A percentile compares a stretch with the other conserved stretches of the same genome.
phyloP scores from a whole-genome alignment of 2,113 vertebrate species.

The Hippopotamus amphibius region DNA sequence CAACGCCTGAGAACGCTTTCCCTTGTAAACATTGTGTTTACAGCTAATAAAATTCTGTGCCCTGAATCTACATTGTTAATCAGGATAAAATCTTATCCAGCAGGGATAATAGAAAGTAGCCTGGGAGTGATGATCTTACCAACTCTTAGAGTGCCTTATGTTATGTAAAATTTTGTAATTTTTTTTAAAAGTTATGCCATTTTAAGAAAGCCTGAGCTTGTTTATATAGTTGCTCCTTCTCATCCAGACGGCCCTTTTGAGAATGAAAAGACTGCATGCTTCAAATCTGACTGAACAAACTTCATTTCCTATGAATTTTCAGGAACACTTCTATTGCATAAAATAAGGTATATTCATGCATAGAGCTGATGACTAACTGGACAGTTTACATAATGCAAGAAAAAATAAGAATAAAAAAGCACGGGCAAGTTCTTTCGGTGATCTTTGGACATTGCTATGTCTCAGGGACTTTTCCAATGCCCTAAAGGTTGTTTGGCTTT shows the following conservation, averaged over 20 bases:
- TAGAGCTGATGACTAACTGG: not conserved
- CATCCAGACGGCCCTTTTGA: not conserved
- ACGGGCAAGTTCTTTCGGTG: not conserved
- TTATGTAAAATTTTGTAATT: too few species aligned
- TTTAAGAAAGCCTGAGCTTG: not conserved
- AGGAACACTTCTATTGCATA: not conserved
- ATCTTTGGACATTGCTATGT: not conserved
- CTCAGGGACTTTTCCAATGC: not conserved
- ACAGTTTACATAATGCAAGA: not conserved
- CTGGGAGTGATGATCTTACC: not conserved
- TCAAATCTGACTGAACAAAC: not conserved
- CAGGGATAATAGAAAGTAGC: not conserved
- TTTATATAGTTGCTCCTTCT: not conserved
- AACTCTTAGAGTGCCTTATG: not conserved
- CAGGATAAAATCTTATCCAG: not conserved
- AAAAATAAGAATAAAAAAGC: not conserved
- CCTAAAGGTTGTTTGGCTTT: not conserved
- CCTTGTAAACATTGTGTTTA: not conserved
- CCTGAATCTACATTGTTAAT: not conserved
- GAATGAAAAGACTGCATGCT: not conserved
- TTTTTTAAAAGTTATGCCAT: not conserved
- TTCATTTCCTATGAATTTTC: not conserved
- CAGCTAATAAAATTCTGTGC: not conserved
- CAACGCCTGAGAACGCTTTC: not conserved
- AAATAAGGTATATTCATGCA: not conserved